phyloP scores from a whole-genome alignment of 2,113 vertebrate genomes.

The Pollachius pollachius region DNA sequence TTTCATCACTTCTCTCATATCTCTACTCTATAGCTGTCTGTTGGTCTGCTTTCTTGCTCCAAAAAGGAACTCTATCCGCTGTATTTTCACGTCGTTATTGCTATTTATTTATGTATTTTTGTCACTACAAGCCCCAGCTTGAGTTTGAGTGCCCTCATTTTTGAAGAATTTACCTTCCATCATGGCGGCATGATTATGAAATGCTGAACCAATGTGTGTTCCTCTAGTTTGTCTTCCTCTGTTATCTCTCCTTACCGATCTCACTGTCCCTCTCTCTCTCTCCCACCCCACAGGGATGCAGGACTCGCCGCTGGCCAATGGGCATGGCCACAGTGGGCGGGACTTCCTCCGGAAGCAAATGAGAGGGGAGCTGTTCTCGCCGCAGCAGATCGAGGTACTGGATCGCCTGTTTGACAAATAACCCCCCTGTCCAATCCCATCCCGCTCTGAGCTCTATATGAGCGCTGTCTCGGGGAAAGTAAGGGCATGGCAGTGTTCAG shows the following conservation, averaged over 20 bases:
- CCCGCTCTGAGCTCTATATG: slow-evolving; percentile 87
- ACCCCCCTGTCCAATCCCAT: slow-evolving; percentile 76
- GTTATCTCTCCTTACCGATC: slow-evolving; percentile 31
- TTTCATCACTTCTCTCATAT: slow-evolving; percentile 1
- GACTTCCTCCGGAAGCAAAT: slow-evolving; percentile 99
- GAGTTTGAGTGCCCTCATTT: no score
- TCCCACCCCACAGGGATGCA: slow-evolving; percentile 79
- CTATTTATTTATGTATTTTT: no score
- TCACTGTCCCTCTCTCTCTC: slow-evolving; percentile 5
- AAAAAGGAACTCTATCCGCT: no score
- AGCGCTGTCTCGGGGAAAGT: slow-evolving; percentile 92
- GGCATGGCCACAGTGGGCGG: slow-evolving; percentile 90
- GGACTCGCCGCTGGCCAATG: slow-evolving; percentile 94
- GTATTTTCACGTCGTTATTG: no score
- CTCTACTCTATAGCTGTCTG: no score
- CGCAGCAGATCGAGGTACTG: slow-evolving; percentile 97
- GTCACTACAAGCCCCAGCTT: no score
- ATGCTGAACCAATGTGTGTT: no score
- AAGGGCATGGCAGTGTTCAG: slow-evolving; percentile 66
- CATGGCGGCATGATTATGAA: no score
- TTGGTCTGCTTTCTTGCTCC: no score
- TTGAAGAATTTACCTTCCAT: no score
- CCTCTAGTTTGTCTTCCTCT: neutral
- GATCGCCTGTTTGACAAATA: slow-evolving; percentile 97
- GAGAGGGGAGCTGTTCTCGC: slow-evolving; percentile 96